Evolutionary conservation across 2,797 vertebrate species (phyloP), one percentile per base, ranked within the genome.

Genomic region (Enteromius radiatus): DNA sequence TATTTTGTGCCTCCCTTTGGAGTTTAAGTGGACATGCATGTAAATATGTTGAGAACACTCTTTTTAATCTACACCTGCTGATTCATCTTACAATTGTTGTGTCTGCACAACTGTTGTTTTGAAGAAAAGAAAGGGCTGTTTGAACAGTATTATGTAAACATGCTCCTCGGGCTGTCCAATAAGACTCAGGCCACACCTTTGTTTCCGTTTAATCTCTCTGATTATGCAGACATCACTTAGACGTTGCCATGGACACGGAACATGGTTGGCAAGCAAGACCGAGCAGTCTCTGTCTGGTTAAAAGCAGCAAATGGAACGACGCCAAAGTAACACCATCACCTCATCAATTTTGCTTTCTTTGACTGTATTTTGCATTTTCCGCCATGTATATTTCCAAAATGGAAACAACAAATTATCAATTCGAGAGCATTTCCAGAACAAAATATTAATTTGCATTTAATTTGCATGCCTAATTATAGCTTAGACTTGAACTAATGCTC

Each of bases 201-300:
- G 79, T 86, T 85, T 85, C 80, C 70, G 45, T 88, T 89, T 89
- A 87, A 85, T 88, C 87, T 81, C 83, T 76, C 78, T 88, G 85
- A 91, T 90, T 91, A 89, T 91, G 87, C 89, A 87, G 84, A 87
- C 84, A 89, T 86, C 85, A 81, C 86, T 89, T 84, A 90, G 88
- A 79, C 33, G 88, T 90, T 85, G 82, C 87, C 87, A 90, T 89
- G 87, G 89, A 67, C 76, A 91, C 87, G 1, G 65, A 84, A 81
- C 84, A 86, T 80, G 84, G 89, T 89, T 87, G 87, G 89, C 85
- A 87, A 84, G 85, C 69, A 33, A 86, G 83, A 77, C 84, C 47
- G 31, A 78, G 52, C 84, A 64, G 68, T 82, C 81, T 83, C 78
- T 41, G 73, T 82, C 85, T 80, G 52, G 75, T 83, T 81, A 71